Percentiles rank a stretch among this genome's conserved stretches.
Evolutionary conservation across 1,140 invertebrate species (phyloP).

Genomic region (Camponotus vicinus): DNA sequence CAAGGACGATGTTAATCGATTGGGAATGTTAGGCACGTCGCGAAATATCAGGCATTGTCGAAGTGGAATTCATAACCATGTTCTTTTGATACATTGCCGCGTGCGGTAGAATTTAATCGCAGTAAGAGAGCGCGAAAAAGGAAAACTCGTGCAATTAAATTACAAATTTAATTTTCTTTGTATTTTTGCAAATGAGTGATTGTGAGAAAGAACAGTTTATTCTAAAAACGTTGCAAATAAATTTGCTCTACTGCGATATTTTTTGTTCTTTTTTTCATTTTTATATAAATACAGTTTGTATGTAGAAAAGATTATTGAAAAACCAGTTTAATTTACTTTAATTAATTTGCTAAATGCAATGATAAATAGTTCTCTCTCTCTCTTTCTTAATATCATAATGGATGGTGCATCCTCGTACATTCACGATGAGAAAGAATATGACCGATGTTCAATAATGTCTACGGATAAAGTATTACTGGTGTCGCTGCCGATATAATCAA

Average conservation of each 20-base stretch:
- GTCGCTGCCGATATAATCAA: neutral
- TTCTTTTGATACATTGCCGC: conserved; percentile 7
- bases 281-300: neutral
- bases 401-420: neutral
- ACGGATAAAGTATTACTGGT: neutral
- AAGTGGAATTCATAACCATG: neutral
- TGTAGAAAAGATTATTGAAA: neutral
- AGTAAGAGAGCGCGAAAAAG: neutral
- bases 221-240: neutral
- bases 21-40: conserved; percentile 30
- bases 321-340: neutral
- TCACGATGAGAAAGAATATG: conserved; percentile 1
- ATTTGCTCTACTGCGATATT: neutral
- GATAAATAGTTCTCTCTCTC: neutral
- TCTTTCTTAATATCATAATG: neutral
- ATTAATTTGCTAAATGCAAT: neutral
- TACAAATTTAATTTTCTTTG: neutral
- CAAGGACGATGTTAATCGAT: conserved; percentile 40
- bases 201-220: neutral
- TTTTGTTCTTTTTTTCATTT: neutral
- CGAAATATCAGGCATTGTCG: neutral
- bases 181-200: neutral
- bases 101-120: neutral
- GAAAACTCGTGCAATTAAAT: neutral
- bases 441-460: neutral